A percentile compares a stretch with the other conserved stretches of the same genome.
Evolutionary conservation across 1,140 invertebrate genomes (phyloP).

Genomic region (Panagrolaimus sp.): DNA sequence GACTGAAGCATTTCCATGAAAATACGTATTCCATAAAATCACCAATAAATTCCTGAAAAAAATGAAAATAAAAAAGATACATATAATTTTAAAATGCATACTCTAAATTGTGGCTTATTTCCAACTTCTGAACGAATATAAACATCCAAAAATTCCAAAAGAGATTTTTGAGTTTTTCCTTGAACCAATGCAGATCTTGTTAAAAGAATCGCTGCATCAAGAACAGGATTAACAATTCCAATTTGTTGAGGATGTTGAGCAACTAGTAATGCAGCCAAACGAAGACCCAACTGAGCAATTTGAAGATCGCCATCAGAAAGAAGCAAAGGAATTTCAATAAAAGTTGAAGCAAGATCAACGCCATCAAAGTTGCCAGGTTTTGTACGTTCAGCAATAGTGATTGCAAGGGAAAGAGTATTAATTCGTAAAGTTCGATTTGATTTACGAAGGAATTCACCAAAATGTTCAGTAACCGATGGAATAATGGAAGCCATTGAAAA

Average conservation of each 20-base stretch:
- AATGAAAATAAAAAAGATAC: slow-evolving; percentile 43
- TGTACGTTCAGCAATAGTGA: neutral
- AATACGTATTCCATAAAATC: slow-evolving; percentile 24
- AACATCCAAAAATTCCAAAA: slow-evolving; percentile 80
- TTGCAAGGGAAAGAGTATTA: neutral
- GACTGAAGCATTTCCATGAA: slow-evolving; percentile 30
- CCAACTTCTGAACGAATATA: slow-evolving; percentile 67
- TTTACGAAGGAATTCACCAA: slow-evolving; percentile 16
- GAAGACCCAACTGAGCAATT: neutral
- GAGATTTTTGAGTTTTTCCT: slow-evolving; percentile 77
- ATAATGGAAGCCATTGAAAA: slow-evolving; percentile 64
- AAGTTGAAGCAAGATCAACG: neutral
- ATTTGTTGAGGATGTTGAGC: neutral
- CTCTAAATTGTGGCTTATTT: slow-evolving; percentile 40
- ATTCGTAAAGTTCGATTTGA: neutral
- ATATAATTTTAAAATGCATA: neutral
- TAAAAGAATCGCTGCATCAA: slow-evolving; percentile 60
- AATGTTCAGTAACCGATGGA: neutral
- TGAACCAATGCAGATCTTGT: slow-evolving; percentile 85
- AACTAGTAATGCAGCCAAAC: neutral
- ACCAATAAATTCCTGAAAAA: slow-evolving; percentile 37
- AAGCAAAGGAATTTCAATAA: neutral
- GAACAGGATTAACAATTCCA: neutral
- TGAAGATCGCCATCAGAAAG: neutral
- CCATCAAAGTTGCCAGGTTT: neutral